These are phyloP conservation scores for Oryzias dopingdopingensis DNA, from an alignment of 2,797 vertebrate species.

Conservation along the genomic window DNA sequence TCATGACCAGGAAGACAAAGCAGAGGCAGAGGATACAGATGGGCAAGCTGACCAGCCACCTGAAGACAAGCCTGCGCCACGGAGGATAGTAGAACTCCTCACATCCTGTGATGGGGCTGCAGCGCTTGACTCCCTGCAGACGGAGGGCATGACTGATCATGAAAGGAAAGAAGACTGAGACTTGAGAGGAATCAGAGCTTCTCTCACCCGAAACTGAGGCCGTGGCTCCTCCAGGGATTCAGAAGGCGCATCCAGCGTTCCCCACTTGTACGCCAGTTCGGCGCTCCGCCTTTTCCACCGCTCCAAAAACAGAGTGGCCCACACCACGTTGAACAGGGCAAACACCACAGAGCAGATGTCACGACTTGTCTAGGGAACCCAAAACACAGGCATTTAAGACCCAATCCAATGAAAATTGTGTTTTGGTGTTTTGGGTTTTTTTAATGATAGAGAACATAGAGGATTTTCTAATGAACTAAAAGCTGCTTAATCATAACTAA, in stretches of 20 bases:
- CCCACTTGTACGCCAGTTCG: conserved; percentile 96
- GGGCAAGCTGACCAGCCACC: conserved; percentile 92
- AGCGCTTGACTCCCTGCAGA: conserved; percentile 87
- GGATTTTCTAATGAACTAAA: no score
- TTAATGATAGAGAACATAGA: no score
- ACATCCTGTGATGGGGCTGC: conserved; percentile 89
- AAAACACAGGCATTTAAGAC: conserved; percentile 8
- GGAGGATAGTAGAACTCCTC: conserved; percentile 96
- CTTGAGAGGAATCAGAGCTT: not conserved
- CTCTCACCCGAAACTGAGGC: conserved; percentile 91
- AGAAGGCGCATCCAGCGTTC: conserved; percentile 87
- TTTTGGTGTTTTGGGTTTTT: no score
- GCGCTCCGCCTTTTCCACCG: conserved; percentile 94
- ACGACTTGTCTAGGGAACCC: conserved; percentile 85
- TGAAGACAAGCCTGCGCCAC: conserved; percentile 92
- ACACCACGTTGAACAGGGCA: conserved; percentile 95
- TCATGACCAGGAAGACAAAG: conserved; percentile 94
- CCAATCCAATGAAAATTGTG: no score
- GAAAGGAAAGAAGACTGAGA: not conserved
- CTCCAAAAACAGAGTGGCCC: conserved; percentile 95
- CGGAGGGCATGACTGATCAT: conserved; percentile 1
- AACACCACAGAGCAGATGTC: conserved; percentile 97
- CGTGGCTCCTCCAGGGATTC: conserved; percentile 92
- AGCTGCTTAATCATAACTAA: no score
- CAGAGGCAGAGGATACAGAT: conserved; percentile 89